phyloP scores from a whole-genome alignment of 2,113 vertebrate species.

The Macquaria ambigua region DNA sequence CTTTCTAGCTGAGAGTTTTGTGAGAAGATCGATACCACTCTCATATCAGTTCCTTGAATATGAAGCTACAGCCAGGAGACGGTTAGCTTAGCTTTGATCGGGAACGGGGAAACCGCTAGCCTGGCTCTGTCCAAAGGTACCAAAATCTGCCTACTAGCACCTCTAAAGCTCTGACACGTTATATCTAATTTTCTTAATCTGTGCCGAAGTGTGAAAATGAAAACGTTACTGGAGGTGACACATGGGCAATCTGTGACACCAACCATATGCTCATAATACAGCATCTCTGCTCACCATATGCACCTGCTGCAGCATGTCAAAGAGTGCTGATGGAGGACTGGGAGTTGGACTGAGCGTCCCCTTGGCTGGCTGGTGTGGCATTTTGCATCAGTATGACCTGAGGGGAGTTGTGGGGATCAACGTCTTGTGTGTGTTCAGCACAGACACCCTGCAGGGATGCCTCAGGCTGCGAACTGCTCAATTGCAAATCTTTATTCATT shows the following conservation, averaged over 20 bases:
- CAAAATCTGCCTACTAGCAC: not conserved
- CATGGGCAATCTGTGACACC: constrained; percentile 4
- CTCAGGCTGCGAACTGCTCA: constrained; percentile 39
- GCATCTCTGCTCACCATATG: not conserved
- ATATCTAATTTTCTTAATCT: not conserved
- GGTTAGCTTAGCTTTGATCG: not conserved
- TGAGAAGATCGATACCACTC: not conserved
- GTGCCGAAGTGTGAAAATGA: not conserved
- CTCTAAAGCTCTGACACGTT: not conserved
- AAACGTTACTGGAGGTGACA: not conserved
- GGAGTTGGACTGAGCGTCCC: not conserved
- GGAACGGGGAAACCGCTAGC: not conserved
- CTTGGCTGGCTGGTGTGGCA: not conserved
- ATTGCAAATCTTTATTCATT: constrained; percentile 3
- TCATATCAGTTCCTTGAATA: too few relatives aligned
- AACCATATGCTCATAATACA: constrained; percentile 19
- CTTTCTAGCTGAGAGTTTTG: not conserved
- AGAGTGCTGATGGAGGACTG: constrained; percentile 6
- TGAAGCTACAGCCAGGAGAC: not conserved
- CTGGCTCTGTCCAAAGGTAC: not conserved
- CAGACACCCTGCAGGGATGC: constrained; percentile 40
- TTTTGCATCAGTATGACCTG: constrained; percentile 31
- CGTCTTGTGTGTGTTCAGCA: constrained; percentile 43
- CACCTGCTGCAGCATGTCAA: not conserved
- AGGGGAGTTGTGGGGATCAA: constrained; percentile 25